Base-by-base conservation (phyloP, 2,797 vertebrate species). In the Margarornis squamiger region DNA sequence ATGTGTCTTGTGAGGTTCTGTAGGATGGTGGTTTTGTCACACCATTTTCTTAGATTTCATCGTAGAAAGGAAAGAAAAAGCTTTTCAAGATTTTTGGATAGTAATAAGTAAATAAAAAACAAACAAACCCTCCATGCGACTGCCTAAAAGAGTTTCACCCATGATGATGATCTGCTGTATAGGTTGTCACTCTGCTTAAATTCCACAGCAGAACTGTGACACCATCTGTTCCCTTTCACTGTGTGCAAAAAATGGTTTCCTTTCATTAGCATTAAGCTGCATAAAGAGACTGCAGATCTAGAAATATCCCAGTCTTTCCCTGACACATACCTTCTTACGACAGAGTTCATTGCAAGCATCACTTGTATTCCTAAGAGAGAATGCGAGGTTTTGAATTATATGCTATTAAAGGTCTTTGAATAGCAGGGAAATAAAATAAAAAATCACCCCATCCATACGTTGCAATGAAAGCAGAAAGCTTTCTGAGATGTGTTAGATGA, bases 181-280 rank as follows among this genome's bases (percentile, higher is more conserved):
- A 96, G 95, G 88, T 94, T 95, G 93, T 96, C 95, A 95, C 94
- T 93, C 92, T 95, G 93, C 93, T 97, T 96, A 94, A 96, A 96
- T 97, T 96, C 95, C 94, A 94, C 90, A 93, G 94, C 95, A 91
- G 90, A 97, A 96, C 96, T 94, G 92, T 96, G 97, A 93, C 96
- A 96, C 97, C 95, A 96, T 96, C 96, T 96, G 96, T 96, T 97
- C 92, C 90, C 89, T 95, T 96, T 93, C 96, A 97, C 91, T 93
- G 90, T 93, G 95, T 83, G 91, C 95, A 96, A 96, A 96, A 97
- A 96, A 96, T 93, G 91, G 91, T 95, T 97, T 94, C 95, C 87
- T 95, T 97, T 97, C 95, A 95, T 92, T 93, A 97, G 92, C 96
- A 86, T 90, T 94, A 95, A 95, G 95, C 95, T 96, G 88, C 92